These are phyloP conservation scores for Eulacestoma nigropectus DNA, from an alignment of 2,113 vertebrate species.

Conservation along the genomic window DNA sequence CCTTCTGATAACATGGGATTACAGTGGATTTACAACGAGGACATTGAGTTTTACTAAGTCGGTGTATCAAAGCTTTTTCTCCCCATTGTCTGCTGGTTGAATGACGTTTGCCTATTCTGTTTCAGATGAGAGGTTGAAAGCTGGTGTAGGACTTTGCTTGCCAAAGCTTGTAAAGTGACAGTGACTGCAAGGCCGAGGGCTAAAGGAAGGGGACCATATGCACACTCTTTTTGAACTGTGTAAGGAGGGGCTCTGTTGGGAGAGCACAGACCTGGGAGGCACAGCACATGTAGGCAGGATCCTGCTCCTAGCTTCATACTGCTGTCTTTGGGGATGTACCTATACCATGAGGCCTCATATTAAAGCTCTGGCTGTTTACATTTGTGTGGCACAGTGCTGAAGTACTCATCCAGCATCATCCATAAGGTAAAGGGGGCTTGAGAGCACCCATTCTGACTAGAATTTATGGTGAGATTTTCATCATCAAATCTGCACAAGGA, in stretches of 20 bases:
- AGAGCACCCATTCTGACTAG: background rate
- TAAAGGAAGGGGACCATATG: background rate
- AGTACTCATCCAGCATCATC: background rate
- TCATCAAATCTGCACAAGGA: background rate
- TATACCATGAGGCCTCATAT: background rate
- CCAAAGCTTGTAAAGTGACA: background rate
- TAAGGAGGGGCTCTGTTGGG: background rate
- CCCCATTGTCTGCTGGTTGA: background rate
- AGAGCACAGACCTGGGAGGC: background rate
- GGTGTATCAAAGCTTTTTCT: background rate
- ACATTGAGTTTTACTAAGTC: background rate
- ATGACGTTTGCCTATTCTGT: background rate
- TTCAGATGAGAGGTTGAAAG: background rate
- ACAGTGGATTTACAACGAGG: conserved; percentile 9
- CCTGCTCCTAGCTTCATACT: background rate
- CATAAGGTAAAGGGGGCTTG: background rate
- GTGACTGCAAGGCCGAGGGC: background rate
- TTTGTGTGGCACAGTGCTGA: background rate
- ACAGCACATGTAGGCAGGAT: background rate
- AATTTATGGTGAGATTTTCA: background rate
- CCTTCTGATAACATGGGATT: background rate
- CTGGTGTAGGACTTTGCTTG: background rate
- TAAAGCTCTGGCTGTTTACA: background rate
- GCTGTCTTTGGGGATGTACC: background rate
- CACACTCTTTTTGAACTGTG: too few relatives aligned